These are phyloP conservation scores for Arctocebus calabarensis DNA, from an alignment of 2,797 vertebrate genomes.

Conservation along the genomic window DNA sequence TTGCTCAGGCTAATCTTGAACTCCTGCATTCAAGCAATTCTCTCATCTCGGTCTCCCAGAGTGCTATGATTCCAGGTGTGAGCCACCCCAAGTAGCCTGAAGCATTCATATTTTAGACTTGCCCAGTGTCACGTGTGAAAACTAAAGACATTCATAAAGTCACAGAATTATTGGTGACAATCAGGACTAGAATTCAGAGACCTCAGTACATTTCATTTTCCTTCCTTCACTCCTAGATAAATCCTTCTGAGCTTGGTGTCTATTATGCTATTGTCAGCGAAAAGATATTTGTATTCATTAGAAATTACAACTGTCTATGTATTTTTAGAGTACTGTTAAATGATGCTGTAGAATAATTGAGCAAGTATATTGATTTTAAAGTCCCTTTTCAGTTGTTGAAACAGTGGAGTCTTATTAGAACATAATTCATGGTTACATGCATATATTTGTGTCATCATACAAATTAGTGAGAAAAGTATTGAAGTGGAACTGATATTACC, in stretches of 20 bases:
- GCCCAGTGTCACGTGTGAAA: background rate
- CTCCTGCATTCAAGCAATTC: too few species aligned
- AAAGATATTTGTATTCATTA: slow-evolving; percentile 39
- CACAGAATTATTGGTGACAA: slow-evolving; percentile 15
- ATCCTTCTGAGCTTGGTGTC: slow-evolving; percentile 19
- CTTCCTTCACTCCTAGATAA: slow-evolving; percentile 1
- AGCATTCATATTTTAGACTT: background rate
- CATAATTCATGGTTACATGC: background rate
- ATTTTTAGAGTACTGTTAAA: slow-evolving; percentile 41
- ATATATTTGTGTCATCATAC: slow-evolving; percentile 4
- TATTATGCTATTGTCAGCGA: background rate
- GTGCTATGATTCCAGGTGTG: too few species aligned
- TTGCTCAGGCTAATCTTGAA: too few species aligned
- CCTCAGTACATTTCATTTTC: slow-evolving; percentile 35
- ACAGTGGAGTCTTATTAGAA: slow-evolving; percentile 51
- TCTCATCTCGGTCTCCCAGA: too few species aligned
- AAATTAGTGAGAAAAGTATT: slow-evolving; percentile 28
- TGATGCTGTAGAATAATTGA: background rate
- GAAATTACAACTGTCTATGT: background rate
- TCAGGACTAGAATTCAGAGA: background rate
- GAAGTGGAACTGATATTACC: slow-evolving; percentile 24
- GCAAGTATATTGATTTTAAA: background rate
- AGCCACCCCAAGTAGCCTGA: background rate
- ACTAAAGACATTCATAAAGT: background rate
- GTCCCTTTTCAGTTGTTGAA: background rate